Conservation (phyloP, 2,888 invertebrate genomes). For the Phortica okadai region DNA sequence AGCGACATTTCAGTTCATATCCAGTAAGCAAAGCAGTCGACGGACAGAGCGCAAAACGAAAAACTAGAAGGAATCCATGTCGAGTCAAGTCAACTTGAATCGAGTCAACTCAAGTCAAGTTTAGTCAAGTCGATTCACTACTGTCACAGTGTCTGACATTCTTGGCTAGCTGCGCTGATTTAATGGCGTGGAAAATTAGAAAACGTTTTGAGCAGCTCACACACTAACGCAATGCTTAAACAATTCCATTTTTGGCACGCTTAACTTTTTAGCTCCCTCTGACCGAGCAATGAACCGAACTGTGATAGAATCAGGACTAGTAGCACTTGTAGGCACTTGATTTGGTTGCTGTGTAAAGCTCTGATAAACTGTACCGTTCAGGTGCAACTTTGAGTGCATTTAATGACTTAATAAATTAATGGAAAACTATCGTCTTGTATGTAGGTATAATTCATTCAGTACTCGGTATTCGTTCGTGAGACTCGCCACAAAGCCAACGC, state of each 20-base stretch:
- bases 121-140: constrained; percentile 5
- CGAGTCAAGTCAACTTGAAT: constrained; percentile 2
- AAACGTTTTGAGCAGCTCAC: constrained; percentile 57
- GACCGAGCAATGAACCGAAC: constrained; percentile 15
- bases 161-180: constrained; percentile 46
- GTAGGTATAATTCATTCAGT: not conserved
- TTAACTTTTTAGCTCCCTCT: constrained; percentile 3
- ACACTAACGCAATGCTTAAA: not conserved
- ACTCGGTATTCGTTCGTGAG: not conserved
- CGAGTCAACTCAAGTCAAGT: not conserved
- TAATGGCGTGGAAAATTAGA: constrained; percentile 74
- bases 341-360: not conserved
- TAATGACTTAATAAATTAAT: constrained; percentile 64
- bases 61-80: not conserved
- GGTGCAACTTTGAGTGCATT: constrained; percentile 58
- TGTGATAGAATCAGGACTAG: not conserved
- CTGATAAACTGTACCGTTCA: constrained; percentile 38
- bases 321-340: not conserved
- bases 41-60: not conserved
- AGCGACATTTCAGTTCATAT: constrained; percentile 26
- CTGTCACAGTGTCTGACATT: constrained; percentile 4
- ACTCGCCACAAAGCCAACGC: not conserved
- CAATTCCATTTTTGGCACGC: not conserved
- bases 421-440: constrained; percentile 11
- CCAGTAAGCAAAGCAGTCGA: constrained; percentile 19